These are phyloP conservation scores for Paracentrotus lividus DNA, from an alignment of 53 echinoderm and acorn worm species.

Conservation along the genomic window DNA sequence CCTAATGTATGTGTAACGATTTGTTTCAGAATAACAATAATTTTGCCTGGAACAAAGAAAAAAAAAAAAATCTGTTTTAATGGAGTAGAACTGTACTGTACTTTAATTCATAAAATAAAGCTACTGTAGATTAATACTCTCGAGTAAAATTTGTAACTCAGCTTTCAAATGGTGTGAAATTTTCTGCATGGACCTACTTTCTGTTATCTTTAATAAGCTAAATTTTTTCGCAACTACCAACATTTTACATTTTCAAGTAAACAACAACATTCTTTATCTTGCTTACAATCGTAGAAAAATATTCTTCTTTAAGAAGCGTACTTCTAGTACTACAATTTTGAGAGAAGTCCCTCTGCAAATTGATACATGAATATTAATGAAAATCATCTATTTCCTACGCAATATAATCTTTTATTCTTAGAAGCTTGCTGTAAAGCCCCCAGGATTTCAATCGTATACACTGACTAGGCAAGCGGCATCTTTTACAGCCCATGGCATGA, in stretches of 20 bases:
- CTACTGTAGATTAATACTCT: not conserved
- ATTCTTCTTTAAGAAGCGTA: not conserved
- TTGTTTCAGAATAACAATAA: too few species aligned
- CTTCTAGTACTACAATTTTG: not conserved
- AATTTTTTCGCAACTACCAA: not conserved
- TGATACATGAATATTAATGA: not conserved
- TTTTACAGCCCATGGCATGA: slow-evolving; percentile 62
- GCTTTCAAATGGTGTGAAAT: not conserved
- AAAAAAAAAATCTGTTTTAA: too few species aligned
- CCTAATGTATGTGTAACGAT: too few species aligned
- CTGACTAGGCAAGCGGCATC: not conserved
- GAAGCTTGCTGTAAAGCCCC: not conserved
- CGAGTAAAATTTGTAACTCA: not conserved
- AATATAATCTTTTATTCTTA: not conserved
- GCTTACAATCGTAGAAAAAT: not conserved
- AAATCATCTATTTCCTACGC: not conserved
- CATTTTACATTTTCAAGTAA: not conserved
- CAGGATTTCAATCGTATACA: too few species aligned
- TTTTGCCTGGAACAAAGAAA: too few species aligned
- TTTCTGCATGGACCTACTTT: not conserved
- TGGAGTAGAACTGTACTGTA: too few species aligned
- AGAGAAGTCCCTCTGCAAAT: not conserved
- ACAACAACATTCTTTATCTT: not conserved
- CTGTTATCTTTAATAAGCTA: not conserved
- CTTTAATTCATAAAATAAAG: not conserved